Evolutionary conservation across 2,888 invertebrate species (phyloP).

Genomic region (Slavum lentiscoides): DNA sequence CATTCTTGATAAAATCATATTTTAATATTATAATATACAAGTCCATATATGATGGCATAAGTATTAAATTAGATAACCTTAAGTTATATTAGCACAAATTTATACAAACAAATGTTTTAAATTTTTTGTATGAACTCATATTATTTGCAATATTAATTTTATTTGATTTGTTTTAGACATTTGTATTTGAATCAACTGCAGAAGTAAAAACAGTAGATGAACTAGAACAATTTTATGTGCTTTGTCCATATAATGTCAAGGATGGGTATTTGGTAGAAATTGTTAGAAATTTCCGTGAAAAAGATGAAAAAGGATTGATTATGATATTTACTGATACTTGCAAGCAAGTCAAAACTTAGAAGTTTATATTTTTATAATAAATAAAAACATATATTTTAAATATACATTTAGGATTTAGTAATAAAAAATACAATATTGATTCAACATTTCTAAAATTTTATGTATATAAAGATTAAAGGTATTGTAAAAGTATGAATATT

Average conservation of each 20-base stretch:
- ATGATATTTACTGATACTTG: conserved; percentile 96
- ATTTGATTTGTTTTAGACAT: conserved; percentile 54
- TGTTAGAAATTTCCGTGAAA: conserved; percentile 74
- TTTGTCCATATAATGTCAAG: conserved; percentile 87
- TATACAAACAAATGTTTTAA: not conserved
- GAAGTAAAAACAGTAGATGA: conserved; percentile 82
- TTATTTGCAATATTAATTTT: not conserved
- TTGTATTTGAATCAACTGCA: conserved; percentile 69
- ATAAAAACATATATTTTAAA: not conserved
- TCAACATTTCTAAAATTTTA: too few species aligned
- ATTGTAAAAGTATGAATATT: too few species aligned
- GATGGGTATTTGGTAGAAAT: conserved; percentile 90
- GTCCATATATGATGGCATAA: too few species aligned
- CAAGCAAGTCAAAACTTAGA: conserved; percentile 69
- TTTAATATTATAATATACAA: too few species aligned
- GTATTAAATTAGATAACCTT: too few species aligned
- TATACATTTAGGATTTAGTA: not conserved
- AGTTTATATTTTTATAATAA: not conserved
- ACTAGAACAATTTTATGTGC: conserved; percentile 86
- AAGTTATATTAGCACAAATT: too few species aligned
- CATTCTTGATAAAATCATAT: too few species aligned
- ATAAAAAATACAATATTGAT: too few species aligned
- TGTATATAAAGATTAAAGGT: too few species aligned
- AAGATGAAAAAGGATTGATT: conserved; percentile 77
- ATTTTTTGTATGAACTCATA: not conserved